phyloP scores from a whole-genome alignment of 2,113 vertebrate species.

The Pycnonotus jocosus region DNA sequence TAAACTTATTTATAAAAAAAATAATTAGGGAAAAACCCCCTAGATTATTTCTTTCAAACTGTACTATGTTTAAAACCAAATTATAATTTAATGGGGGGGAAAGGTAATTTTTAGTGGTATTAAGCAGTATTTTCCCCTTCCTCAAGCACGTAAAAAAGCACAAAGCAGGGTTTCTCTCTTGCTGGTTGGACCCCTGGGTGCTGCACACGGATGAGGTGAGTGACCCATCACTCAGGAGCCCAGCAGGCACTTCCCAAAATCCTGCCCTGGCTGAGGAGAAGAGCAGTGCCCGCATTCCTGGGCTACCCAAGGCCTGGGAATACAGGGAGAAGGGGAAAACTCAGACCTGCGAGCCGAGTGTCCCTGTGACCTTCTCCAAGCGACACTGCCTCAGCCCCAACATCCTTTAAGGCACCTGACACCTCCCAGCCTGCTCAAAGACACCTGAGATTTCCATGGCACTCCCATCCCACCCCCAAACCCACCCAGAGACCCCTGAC shows the following conservation, averaged over 20 bases:
- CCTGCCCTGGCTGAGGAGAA: background rate
- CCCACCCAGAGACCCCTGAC: background rate
- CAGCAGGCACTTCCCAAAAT: background rate
- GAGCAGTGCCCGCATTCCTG: background rate
- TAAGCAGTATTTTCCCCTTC: background rate
- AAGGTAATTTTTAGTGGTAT: background rate
- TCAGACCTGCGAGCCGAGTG: rapidly evolving
- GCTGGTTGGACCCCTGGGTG: background rate
- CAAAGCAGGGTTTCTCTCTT: background rate
- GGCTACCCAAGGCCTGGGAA: background rate
- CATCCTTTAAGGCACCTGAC: background rate
- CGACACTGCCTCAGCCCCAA: background rate
- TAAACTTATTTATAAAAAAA: background rate
- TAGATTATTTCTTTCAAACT: background rate
- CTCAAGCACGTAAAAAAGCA: background rate
- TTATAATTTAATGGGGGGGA: background rate
- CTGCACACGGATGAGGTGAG: rapidly evolving
- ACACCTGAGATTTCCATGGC: rapidly evolving
- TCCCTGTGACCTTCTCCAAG: background rate
- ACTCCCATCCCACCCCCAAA: background rate
- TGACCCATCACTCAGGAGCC: background rate
- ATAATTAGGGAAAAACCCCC: rapidly evolving
- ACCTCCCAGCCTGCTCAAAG: background rate
- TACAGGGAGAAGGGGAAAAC: background rate
- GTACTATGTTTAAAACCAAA: background rate